Evolutionary conservation across 2,888 invertebrate species (phyloP).

Genomic region (Hypena proboscidalis): DNA sequence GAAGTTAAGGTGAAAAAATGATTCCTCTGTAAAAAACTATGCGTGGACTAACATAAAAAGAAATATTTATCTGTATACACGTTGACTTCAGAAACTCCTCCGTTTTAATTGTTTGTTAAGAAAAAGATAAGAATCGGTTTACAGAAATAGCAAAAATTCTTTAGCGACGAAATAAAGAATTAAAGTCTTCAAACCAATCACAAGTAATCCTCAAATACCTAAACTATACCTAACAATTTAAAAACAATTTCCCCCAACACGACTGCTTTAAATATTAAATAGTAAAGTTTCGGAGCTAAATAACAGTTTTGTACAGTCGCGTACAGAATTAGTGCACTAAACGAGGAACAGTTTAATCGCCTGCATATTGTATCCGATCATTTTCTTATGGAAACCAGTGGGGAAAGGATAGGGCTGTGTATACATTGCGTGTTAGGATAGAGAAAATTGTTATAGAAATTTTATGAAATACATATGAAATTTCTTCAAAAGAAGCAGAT

Average conservation of each 20-base stretch:
- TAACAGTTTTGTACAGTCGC: constrained; percentile 70
- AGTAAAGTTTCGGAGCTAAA: constrained; percentile 48
- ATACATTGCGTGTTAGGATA: constrained; percentile 51
- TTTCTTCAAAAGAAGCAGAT: no score
- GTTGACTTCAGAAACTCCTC: no score
- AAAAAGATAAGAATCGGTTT: no score
- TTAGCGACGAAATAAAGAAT: no score
- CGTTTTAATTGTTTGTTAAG: no score
- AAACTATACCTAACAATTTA: not conserved
- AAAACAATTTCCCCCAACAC: constrained; percentile 1
- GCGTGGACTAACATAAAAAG: no score
- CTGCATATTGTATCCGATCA: constrained; percentile 71
- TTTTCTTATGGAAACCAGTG: constrained; percentile 59
- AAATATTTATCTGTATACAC: no score
- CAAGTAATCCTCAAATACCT: not conserved
- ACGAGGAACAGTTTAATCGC: constrained; percentile 72
- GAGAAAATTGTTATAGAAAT: not conserved
- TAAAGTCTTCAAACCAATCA: not conserved
- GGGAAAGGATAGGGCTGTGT: constrained; percentile 4
- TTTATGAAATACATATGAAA: no score
- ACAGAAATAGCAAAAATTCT: no score
- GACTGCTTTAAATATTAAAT: constrained; percentile 22
- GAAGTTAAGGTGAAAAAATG: no score
- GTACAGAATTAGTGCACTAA: constrained; percentile 70
- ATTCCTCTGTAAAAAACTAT: no score